Base-by-base conservation (phyloP, 1,140 invertebrate genomes). In the silkworm (Bombyx mori) region DNA sequence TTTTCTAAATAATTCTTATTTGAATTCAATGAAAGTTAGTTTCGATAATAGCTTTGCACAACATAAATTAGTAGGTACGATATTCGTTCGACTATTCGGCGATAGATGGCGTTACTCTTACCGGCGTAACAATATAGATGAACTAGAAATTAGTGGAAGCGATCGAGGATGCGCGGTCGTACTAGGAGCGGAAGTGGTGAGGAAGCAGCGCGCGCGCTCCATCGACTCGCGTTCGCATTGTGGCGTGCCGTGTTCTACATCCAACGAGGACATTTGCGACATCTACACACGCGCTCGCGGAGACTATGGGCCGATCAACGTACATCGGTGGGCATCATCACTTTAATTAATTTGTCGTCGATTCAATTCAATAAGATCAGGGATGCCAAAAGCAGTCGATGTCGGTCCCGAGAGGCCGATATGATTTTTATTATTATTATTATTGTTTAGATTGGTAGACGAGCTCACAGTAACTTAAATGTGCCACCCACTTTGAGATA, bases 241-340 rank as follows among this genome's bases (percentile, higher is more conserved):
- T 87, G 84, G 84, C 72, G 82, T 5, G 82, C 76, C 5, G 82
- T 78, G 8, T 87, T 87, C 72, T 75, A 84, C 57, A 69, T 87
- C 52, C 84, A 87, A 52, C 72, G 80, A 1, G 74, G 68, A 7
- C 74, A 69, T 1, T 53, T 53, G 35, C 62, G 58, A 1, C 56
- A 54, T 0, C 44, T 56, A n/a, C 62, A 65, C 46, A 9, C 58
- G 18, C 70, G 71, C 48, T 72, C 68, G 42, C 62, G 68, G 12
- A 69, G 64, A 26, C 52, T 62, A n/a, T 48, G 12, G 47, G 26
- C 43, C n/a, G 42, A 43, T 42, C 56, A 42, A 8, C 59, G 48
- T 18, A 18, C 53, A 26, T 26, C 57, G 71, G 71, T 73, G 54
- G 51, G 68, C 67, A 7, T 26, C 6, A 22, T 47, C 8, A 55